Conservation (phyloP, 2,113 vertebrate species). For the Pituophis catenifer region DNA sequence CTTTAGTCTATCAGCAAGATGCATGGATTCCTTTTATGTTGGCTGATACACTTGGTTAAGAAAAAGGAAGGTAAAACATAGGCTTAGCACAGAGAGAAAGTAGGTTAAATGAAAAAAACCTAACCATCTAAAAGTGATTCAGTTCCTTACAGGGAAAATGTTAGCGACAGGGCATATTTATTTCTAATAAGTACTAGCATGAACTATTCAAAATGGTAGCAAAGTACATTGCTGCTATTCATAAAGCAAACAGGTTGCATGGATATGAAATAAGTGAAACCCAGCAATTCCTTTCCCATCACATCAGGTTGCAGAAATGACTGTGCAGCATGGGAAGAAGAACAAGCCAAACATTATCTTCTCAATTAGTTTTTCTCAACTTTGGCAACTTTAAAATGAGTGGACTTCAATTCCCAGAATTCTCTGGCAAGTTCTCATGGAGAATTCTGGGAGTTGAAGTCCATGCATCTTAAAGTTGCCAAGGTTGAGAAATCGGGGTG, state of each 20-base stretch:
- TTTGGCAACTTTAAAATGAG: background rate
- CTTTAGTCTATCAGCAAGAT: background rate
- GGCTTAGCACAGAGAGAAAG: constrained; percentile 9
- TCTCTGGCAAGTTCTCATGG: background rate
- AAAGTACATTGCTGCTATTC: background rate
- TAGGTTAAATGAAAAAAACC: background rate
- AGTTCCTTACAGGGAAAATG: background rate
- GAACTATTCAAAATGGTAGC: background rate
- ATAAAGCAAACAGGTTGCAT: background rate
- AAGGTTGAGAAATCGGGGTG: background rate
- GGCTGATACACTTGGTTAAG: background rate
- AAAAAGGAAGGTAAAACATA: background rate
- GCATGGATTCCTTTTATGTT: background rate
- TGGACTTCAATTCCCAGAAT: background rate
- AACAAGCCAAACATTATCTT: background rate
- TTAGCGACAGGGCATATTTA: background rate
- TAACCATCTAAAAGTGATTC: background rate
- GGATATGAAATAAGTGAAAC: background rate
- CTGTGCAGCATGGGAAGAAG: background rate
- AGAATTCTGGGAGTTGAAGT: background rate
- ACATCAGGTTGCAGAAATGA: background rate
- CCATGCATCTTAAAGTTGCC: background rate
- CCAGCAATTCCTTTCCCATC: background rate
- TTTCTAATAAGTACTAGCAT: background rate
- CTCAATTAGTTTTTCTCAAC: background rate